phyloP scores from a whole-genome alignment of 2,113 vertebrate genomes.

The Pseudois nayaur region DNA sequence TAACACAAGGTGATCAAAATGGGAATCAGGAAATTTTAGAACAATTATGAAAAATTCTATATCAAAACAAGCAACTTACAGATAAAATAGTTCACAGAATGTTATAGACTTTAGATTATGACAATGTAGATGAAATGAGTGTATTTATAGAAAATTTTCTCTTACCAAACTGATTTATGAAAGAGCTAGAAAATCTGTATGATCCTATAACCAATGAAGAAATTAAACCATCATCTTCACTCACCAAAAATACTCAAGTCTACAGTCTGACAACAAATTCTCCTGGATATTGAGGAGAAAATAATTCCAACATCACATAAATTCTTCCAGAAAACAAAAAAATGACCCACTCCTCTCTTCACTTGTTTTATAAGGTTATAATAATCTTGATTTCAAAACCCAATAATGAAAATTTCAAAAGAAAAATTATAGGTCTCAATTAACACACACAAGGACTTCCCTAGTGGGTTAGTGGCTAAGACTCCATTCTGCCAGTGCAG shows the following conservation, averaged over 20 bases:
- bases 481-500: not conserved
- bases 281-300: not conserved
- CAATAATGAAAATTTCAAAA: not conserved
- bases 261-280: not conserved
- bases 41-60: not conserved
- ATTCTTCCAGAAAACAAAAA: not conserved
- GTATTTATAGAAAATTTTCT: not conserved
- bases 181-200: not conserved
- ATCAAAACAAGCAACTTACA: not conserved
- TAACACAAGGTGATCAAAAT: not conserved
- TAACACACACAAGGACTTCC: not conserved
- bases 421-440: not conserved
- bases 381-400: not conserved
- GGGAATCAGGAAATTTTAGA: not conserved
- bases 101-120: not conserved
- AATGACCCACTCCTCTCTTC: not conserved
- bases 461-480: not conserved
- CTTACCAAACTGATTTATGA: not conserved
- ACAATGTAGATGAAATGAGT: not conserved
- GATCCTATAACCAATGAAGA: not conserved
- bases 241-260: not conserved
- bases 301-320: not conserved
- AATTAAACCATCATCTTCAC: not conserved
- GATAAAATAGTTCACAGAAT: not conserved
- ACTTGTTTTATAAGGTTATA: not conserved